Base-by-base conservation (phyloP, 64 coral and sea anemone genomes). In the Actinia equina region DNA sequence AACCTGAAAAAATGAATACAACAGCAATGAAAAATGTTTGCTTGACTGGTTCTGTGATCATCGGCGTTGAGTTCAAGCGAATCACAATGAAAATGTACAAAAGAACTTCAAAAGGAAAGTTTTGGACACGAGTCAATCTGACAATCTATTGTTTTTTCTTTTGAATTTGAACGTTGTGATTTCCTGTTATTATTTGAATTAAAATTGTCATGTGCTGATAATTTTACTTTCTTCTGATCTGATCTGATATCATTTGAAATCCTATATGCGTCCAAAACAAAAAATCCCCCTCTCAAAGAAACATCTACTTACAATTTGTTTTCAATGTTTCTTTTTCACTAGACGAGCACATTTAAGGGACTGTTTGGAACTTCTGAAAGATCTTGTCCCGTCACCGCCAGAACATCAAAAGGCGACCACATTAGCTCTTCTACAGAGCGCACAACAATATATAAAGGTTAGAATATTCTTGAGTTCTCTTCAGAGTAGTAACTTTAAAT, bases 371-470 rank as follows among this genome's bases (percentile, higher is more conserved):
- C 76, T 94, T 42, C 78, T 99, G 13, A 99, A 99, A 67, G 94
- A 95, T 23, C 63, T 99, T 17, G 97, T 99, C 10, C 97, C 97
- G 18, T 88, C 94, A 18, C 97, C 97, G 20, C 93, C 97, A 53
- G 97, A 99, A 57, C 97, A 99, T 44, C 97, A 99, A 63, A 99
- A 99, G 86, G 93, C 97, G 1, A 99, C 97, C 81, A 99, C 97
- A 64, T 86, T 99, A 90, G 93, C 97, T 7, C 84, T 99, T 20
- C 91, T 99, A 6, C 97, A 99, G 91, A 99, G 93, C 88, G 97
- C 97, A 14, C 90, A 93, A 71, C 97, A 99, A 92, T 99, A 99
- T 86, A 99, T 99, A 23, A 89, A 95, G 97, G 97, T 99, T 89
- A 93, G 69, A 74, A 26, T 37, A 26, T 41, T 3, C 69, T 26